Conservation (phyloP, 2,113 vertebrate species). For the Platycercus adscitus region DNA sequence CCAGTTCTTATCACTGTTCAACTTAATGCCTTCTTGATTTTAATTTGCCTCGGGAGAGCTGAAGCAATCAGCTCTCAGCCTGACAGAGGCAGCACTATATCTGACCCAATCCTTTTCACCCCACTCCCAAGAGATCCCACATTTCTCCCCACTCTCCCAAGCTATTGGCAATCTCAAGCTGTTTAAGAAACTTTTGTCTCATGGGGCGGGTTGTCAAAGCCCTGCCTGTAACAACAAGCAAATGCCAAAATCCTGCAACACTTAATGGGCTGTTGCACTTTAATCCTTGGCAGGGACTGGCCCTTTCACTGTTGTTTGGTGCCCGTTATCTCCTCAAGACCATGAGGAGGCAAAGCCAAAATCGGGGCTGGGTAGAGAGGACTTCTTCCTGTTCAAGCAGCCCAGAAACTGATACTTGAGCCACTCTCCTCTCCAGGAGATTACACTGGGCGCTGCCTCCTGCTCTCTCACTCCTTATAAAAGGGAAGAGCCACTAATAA, state of each 20-base stretch:
- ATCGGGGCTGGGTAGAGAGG: not conserved
- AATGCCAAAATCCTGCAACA: not conserved
- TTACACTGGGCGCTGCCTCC: not conserved
- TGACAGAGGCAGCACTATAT: not conserved
- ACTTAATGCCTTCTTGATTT: not conserved
- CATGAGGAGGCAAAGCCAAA: not conserved
- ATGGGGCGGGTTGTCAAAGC: not conserved
- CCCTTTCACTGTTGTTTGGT: rapidly evolving
- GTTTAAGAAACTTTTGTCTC: not conserved
- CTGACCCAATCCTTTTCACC: not conserved
- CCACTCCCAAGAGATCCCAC: not conserved
- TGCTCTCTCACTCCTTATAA: not conserved
- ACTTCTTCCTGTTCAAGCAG: not conserved
- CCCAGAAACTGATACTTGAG: not conserved
- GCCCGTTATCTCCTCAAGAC: not conserved
- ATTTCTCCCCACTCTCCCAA: not conserved
- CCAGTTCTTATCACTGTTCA: not conserved
- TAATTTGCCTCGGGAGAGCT: not conserved
- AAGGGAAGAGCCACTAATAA: not conserved
- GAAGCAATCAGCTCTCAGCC: not conserved
- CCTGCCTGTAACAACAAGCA: not conserved
- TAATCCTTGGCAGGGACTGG: not conserved
- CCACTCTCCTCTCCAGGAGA: not conserved
- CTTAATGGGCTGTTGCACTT: not conserved
- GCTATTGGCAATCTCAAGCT: not conserved